phyloP scores from a whole-genome alignment of 1,140 invertebrate genomes.

The Listronotus oregonensis region DNA sequence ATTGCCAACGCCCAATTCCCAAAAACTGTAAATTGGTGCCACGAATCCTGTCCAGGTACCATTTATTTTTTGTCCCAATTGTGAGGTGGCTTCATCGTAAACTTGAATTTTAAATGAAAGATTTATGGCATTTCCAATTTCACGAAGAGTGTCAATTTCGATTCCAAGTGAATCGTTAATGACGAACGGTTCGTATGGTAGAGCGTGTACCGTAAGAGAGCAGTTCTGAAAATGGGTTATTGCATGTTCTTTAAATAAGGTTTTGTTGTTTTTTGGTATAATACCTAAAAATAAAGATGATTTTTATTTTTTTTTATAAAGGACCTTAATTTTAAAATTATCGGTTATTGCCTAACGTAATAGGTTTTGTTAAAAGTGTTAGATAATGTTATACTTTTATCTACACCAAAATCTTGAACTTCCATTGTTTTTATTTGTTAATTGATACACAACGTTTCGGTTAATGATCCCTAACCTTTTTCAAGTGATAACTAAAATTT shows the following conservation, averaged over 20 bases:
- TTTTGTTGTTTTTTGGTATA: neutral
- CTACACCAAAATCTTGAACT: too few relatives aligned
- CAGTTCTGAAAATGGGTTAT: constrained; percentile 10
- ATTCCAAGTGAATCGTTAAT: constrained; percentile 11
- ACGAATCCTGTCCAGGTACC: constrained; percentile 29
- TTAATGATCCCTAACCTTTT: too few relatives aligned
- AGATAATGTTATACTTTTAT: too few relatives aligned
- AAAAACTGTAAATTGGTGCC: constrained; percentile 11
- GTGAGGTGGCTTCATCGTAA: neutral
- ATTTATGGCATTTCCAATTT: constrained; percentile 18
- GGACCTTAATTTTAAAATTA: too few relatives aligned
- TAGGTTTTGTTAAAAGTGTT: too few relatives aligned
- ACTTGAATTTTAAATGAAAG: constrained; percentile 17
- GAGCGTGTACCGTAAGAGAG: neutral
- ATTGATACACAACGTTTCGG: too few relatives aligned
- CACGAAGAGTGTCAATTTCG: constrained; percentile 14
- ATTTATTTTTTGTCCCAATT: constrained; percentile 13
- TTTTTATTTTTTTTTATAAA: neutral
- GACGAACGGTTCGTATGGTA: constrained; percentile 25
- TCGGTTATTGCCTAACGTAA: too few relatives aligned
- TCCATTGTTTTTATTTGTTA: too few relatives aligned
- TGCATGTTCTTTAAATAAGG: constrained; percentile 6
- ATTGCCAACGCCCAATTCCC: constrained; percentile 24
- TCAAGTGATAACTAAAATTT: too few relatives aligned
- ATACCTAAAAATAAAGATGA: constrained; percentile 8